These are phyloP conservation scores for Amphibalanus amphitrite DNA, from an alignment of 1,140 invertebrate genomes.

Conservation along the genomic window DNA sequence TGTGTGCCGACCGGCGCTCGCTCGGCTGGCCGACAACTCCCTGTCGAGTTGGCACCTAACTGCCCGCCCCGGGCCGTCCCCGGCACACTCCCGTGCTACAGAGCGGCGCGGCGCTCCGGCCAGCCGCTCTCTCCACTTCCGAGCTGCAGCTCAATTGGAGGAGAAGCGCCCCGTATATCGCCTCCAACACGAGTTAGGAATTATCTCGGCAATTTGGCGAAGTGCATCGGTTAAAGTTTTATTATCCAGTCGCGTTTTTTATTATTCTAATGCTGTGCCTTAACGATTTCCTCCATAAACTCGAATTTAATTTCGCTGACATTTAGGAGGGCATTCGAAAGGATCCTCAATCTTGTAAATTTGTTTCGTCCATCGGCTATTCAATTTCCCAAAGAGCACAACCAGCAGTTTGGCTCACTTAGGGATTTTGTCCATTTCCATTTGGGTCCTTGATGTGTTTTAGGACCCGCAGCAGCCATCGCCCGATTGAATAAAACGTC, in stretches of 20 bases:
- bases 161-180: background rate
- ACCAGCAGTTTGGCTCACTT: background rate
- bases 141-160: background rate
- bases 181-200: background rate
- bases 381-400: conserved; percentile 1
- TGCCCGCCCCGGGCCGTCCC: too few species aligned
- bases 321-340: background rate
- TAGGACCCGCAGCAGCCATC: background rate
- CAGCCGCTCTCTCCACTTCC: background rate
- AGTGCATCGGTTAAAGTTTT: conserved; percentile 1
- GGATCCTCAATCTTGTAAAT: background rate
- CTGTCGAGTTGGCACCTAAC: too few species aligned
- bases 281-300: background rate
- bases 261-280: background rate
- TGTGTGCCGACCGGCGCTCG: too few species aligned
- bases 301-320: background rate
- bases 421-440: conserved; percentile 1
- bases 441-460: background rate
- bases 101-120: too few species aligned
- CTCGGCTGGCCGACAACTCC: too few species aligned
- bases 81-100: too few species aligned
- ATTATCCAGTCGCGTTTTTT: background rate
- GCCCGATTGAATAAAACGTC: background rate
- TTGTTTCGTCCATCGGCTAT: background rate
- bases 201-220: background rate